These are phyloP conservation scores for Brienomyrus brachyistius DNA, from an alignment of 2,113 vertebrate species.

Conservation along the genomic window DNA sequence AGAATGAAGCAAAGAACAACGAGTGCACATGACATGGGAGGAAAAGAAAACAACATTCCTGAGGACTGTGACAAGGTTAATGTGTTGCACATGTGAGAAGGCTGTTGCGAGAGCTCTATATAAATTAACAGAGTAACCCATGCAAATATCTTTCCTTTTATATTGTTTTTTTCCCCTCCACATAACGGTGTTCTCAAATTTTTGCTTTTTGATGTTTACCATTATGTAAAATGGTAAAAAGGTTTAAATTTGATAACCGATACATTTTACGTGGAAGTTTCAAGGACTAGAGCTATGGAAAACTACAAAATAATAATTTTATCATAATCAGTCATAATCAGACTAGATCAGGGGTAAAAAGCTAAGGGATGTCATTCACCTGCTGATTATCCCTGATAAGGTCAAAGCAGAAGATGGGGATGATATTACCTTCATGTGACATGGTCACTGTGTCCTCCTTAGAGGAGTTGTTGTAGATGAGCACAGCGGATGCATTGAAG, in stretches of 20 bases:
- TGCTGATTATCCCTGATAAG: not conserved
- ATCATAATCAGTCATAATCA: not conserved
- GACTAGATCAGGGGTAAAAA: not conserved
- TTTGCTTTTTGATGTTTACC: not conserved
- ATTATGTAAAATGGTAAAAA: not conserved
- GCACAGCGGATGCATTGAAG: conserved; percentile 85
- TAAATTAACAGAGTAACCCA: not conserved
- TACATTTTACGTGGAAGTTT: not conserved
- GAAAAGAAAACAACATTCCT: not conserved
- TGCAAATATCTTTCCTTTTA: not conserved
- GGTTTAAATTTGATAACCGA: not conserved
- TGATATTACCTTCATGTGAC: conserved; percentile 85
- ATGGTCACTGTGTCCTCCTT: conserved; percentile 86
- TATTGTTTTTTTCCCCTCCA: not conserved
- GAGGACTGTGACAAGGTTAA: not conserved
- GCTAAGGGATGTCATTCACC: not conserved
- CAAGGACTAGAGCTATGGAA: not conserved
- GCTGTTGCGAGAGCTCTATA: not conserved
- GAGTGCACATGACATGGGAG: not conserved
- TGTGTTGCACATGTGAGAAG: not conserved
- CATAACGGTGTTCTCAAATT: not conserved
- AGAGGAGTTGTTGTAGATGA: conserved; percentile 93
- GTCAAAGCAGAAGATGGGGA: not conserved
- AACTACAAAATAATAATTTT: not conserved
- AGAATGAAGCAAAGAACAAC: not conserved